Conservation (phyloP, 1,140 invertebrate species). For the Belonocnema kinseyi region DNA sequence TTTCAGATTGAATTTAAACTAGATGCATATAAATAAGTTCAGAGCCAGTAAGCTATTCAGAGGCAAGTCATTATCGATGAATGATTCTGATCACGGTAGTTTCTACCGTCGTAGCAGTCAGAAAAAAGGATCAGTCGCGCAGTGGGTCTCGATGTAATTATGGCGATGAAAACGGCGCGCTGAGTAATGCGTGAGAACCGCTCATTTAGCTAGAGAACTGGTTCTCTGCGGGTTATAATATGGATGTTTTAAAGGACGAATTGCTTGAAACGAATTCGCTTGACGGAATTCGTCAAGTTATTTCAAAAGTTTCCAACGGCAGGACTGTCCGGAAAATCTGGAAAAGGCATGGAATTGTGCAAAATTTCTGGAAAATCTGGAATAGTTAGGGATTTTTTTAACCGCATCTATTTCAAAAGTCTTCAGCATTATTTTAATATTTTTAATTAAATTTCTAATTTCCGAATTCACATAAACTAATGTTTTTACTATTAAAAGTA, state of each 20-base stretch:
- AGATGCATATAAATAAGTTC: neutral
- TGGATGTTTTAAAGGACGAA: constrained; percentile 20
- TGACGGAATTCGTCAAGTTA: neutral
- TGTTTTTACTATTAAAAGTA: no score
- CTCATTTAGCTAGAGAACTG: constrained; percentile 69
- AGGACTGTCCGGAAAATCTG: no score
- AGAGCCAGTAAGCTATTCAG: neutral
- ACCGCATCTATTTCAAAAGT: no score
- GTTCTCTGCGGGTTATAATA: constrained; percentile 51
- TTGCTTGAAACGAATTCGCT: constrained; percentile 15
- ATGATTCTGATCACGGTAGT: neutral
- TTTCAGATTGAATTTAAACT: neutral
- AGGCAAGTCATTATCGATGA: constrained; percentile 21
- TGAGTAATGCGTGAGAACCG: constrained; percentile 61
- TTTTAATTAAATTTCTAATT: no score
- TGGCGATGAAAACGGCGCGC: neutral
- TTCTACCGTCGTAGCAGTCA: no score
- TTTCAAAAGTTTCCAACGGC: neutral
- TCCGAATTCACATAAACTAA: no score
- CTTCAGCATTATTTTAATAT: no score
- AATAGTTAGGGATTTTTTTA: no score
- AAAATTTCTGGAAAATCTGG: no score
- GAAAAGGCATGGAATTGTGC: no score
- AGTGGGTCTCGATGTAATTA: no score
- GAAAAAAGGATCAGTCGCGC: no score